Percentiles rank a stretch among this genome's conserved stretches.
Evolutionary conservation across 92 coral and sea anemone species (phyloP).

Genomic region (Heteractis magnifica): DNA sequence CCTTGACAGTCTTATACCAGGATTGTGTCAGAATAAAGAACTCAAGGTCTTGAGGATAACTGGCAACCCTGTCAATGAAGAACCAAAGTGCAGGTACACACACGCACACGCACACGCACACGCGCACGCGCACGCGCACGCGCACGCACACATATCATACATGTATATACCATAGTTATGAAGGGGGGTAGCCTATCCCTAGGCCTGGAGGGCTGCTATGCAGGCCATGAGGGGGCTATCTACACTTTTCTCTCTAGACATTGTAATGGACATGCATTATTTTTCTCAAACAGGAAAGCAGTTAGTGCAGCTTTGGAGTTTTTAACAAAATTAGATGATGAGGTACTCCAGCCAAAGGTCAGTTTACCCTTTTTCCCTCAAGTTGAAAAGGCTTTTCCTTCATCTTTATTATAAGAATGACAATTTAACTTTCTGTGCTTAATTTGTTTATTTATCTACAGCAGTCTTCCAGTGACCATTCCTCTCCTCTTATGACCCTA

Average conservation of each 20-base stretch:
- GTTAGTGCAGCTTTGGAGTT: conserved; percentile 24
- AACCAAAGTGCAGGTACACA: conserved; percentile 74
- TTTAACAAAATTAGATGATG: conserved; percentile 43
- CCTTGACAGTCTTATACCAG: conserved; percentile 71
- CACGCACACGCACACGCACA: too few relatives aligned
- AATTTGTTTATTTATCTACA: background rate
- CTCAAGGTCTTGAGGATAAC: conserved; percentile 51
- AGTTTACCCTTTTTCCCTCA: conserved; percentile 1
- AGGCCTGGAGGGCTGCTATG: background rate
- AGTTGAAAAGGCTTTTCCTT: background rate
- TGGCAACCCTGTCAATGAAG: conserved; percentile 90
- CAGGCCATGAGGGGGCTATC: too few relatives aligned
- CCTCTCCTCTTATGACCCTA: conserved; percentile 33
- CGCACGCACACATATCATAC: too few relatives aligned
- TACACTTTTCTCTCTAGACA: too few relatives aligned
- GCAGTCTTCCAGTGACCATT: conserved; percentile 13
- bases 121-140: too few relatives aligned
- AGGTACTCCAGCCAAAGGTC: conserved; percentile 28
- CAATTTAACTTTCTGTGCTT: background rate
- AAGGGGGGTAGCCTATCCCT: too few relatives aligned
- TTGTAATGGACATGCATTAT: background rate
- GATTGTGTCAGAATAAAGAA: conserved; percentile 55
- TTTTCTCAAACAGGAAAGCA: conserved; percentile 27
- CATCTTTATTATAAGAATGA: background rate
- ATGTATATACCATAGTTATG: too few relatives aligned